Evolutionary conservation across 2,113 vertebrate species (phyloP).

Genomic region (Perca schrenkii): DNA sequence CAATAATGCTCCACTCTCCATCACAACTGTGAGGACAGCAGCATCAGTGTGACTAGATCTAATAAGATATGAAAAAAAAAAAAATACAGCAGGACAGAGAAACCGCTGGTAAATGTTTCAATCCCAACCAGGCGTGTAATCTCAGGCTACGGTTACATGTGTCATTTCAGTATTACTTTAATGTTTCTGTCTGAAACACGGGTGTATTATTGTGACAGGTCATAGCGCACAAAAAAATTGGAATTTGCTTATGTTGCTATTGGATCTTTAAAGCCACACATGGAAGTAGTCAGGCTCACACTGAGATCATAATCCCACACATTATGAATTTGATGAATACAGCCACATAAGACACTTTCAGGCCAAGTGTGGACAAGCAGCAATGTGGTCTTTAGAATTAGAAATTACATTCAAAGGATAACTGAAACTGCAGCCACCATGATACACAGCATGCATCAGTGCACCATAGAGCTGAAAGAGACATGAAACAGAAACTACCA

Average conservation of each 20-base stretch:
- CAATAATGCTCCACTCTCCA: constrained; percentile 53
- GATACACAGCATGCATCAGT: constrained; percentile 5
- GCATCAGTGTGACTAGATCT: constrained; percentile 27
- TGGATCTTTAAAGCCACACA: constrained; percentile 50
- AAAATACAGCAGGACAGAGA: constrained; percentile 24
- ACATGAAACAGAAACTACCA: constrained; percentile 5
- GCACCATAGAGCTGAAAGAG: constrained; percentile 1
- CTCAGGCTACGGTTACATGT: constrained; percentile 20
- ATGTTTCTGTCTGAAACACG: constrained; percentile 23
- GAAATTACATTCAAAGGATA: constrained; percentile 19
- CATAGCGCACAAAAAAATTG: not conserved
- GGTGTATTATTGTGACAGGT: constrained; percentile 25
- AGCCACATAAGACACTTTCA: constrained; percentile 34
- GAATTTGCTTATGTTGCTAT: constrained; percentile 16
- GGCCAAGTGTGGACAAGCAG: constrained; percentile 20
- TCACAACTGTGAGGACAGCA: constrained; percentile 35
- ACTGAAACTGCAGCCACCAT: constrained; percentile 6
- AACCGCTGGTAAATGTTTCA: constrained; percentile 4
- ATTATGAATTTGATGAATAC: constrained; percentile 34
- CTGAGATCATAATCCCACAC: constrained; percentile 28
- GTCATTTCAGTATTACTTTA: constrained; percentile 8
- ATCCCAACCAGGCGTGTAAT: constrained; percentile 26
- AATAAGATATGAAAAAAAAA: constrained; percentile 12
- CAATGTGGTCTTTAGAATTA: constrained; percentile 3
- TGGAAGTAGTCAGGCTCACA: constrained; percentile 34